Evolutionary conservation across 2,113 vertebrate genomes (phyloP), one percentile per base, ranked within the genome.

Genomic region (Vidua macroura): DNA sequence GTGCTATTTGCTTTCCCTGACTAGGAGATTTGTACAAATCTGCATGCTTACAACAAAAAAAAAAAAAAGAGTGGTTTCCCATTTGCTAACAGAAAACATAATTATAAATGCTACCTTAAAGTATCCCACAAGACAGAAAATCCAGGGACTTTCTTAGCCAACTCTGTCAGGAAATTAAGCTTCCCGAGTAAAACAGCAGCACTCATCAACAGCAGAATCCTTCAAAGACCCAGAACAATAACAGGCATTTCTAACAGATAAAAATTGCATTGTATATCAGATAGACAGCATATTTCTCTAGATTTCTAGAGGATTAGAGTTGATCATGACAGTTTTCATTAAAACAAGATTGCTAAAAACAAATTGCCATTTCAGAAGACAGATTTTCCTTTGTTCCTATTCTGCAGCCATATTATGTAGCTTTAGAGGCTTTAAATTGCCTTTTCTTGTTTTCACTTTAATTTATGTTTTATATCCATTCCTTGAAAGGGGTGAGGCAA

Each of bases 241-340:
- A 78, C 73, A 85, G 77, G 39, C 69, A 67, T 72, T 88, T 90
- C 92, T 92, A 84, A 89, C 35, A 83, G 69, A 92, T 92, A 95
- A 92, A 90, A 95, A 94, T 84, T 64, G 72, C 69, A 85, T 75
- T 90, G 55, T 94, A 9, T 91, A 77, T 93, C 35, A 35, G 59
- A 83, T 75, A 87, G 77, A 86, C 59, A 55, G 83, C 83, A 31
- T 88, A 59, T 95, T 91, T 95, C 83, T 89, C 85, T 92, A 91
- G 83, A 94, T 80, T 95, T 79, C 76, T 58, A 30, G 73, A 22
- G 66, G 63, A 83, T 89, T 90, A 95, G 84, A 53, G 88, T 37
- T 90, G 86, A 92, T 93, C 83, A 62, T 91, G 80, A 86, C 87
- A 92, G 76, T 84, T 96, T 95, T 95, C 79, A 83, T 90, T 86